phyloP scores from a whole-genome alignment of 2,113 vertebrate species.

The Istiophorus platypterus region DNA sequence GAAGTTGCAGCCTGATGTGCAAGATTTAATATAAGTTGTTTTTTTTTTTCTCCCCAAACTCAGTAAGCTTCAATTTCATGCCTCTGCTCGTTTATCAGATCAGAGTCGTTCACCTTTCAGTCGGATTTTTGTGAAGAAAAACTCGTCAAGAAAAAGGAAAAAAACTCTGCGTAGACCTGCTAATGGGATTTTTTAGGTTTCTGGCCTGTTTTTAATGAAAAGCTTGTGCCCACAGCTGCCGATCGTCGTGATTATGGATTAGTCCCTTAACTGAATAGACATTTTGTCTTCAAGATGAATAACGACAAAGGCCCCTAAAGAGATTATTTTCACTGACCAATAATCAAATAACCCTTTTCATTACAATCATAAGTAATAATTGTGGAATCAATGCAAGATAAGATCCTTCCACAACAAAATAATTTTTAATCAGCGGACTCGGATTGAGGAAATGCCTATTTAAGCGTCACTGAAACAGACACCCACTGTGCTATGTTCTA shows the following conservation, averaged over 20 bases:
- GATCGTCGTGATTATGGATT: background rate
- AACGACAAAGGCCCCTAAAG: background rate
- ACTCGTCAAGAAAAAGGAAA: background rate
- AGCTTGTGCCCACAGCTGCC: background rate
- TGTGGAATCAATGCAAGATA: background rate
- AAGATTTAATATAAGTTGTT: slow-evolving; percentile 8
- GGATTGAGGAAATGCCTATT: too few relatives aligned
- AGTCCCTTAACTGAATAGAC: background rate
- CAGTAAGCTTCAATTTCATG: slow-evolving; percentile 1
- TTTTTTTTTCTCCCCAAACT: background rate
- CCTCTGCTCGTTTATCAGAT: slow-evolving; percentile 1
- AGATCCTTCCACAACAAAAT: background rate
- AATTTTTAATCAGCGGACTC: too few relatives aligned
- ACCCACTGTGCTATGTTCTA: too few relatives aligned
- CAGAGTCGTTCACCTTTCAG: background rate
- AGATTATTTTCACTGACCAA: background rate
- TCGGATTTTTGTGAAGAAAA: slow-evolving; percentile 12
- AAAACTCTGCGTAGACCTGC: background rate
- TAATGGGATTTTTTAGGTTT: slow-evolving; percentile 7
- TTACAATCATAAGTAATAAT: background rate
- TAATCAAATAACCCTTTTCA: background rate
- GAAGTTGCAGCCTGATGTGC: background rate
- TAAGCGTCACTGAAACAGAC: too few relatives aligned
- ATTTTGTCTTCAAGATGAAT: background rate
- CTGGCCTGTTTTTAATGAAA: background rate